These are phyloP conservation scores for Eristalis pertinax DNA, from an alignment of 2,888 invertebrate species.

Conservation along the genomic window DNA sequence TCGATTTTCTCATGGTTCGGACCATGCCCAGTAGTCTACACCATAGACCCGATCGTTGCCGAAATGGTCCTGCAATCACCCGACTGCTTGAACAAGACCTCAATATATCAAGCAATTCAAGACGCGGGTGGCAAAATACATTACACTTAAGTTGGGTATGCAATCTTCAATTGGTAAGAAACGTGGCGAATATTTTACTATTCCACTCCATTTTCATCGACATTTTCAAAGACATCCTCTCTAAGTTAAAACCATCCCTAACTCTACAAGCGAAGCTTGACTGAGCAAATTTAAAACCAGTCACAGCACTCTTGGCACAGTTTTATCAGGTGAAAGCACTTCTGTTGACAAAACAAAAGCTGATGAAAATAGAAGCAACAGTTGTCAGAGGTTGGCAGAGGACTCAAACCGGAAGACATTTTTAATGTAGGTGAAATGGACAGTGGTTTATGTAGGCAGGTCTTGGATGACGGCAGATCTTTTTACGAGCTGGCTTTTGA, in stretches of 20 bases:
- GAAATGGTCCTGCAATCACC: slow-evolving; percentile 31
- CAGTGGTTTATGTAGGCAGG: slow-evolving; percentile 6
- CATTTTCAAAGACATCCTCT: no score
- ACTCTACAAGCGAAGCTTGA: no score
- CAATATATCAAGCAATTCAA: neutral
- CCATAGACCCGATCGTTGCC: slow-evolving; percentile 33
- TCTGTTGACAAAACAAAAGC: slow-evolving; percentile 28
- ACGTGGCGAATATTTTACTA: neutral
- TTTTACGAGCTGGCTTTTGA: neutral
- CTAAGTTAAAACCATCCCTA: no score
- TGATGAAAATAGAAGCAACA: slow-evolving; percentile 34
- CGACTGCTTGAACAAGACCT: slow-evolving; percentile 20
- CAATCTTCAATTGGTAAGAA: neutral
- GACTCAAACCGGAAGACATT: slow-evolving; percentile 28
- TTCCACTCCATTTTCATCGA: no score
- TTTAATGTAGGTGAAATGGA: slow-evolving; percentile 19
- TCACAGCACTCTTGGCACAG: no score
- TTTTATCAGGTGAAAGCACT: no score
- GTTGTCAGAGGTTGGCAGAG: slow-evolving; percentile 17
- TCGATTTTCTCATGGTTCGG: slow-evolving; percentile 26
- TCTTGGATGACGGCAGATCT: slow-evolving; percentile 25
- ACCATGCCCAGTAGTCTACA: neutral
- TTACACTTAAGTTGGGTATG: neutral
- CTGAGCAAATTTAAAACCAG: no score
- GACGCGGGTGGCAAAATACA: neutral